phyloP scores from a whole-genome alignment of 2,113 vertebrate species.

The Hypomesus transpacificus region DNA sequence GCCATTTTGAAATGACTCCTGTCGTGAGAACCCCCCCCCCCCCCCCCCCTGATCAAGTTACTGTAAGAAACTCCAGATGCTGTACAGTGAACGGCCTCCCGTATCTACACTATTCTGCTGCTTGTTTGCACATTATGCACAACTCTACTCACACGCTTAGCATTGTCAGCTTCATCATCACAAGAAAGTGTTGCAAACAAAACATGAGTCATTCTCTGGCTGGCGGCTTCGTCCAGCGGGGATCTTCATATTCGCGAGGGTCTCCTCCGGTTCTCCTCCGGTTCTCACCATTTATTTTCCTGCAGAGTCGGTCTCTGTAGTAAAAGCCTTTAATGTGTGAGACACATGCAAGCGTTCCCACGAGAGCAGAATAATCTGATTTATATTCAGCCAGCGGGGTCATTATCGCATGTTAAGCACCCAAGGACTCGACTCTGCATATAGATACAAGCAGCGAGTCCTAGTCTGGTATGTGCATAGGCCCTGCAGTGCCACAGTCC shows the following conservation, averaged over 20 bases:
- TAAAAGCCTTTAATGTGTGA: slow-evolving; percentile 46
- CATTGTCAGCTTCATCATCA: no score
- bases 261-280: slow-evolving; percentile 4
- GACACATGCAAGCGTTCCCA: slow-evolving; percentile 39
- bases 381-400: slow-evolving; percentile 52
- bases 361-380: slow-evolving; percentile 50
- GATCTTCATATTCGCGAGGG: slow-evolving; percentile 15
- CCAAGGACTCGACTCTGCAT: slow-evolving; percentile 14
- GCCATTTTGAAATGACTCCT: slow-evolving; percentile 20
- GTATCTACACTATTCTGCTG: no score
- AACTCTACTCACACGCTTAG: no score
- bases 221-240: background rate
- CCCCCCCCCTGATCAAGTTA: no score
- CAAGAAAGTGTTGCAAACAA: no score
- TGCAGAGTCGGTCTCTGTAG: slow-evolving; percentile 29
- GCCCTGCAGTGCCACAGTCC: background rate
- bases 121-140: no score
- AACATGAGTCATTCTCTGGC: slow-evolving; percentile 14
- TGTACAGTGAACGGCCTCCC: no score
- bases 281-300: background rate
- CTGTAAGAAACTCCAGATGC: no score
- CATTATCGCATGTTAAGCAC: slow-evolving; percentile 52
- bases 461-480: background rate
- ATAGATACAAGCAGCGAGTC: slow-evolving; percentile 8
- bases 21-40: background rate